Conservation (phyloP, 2,797 vertebrate species). For the Gouania willdenowi region DNA sequence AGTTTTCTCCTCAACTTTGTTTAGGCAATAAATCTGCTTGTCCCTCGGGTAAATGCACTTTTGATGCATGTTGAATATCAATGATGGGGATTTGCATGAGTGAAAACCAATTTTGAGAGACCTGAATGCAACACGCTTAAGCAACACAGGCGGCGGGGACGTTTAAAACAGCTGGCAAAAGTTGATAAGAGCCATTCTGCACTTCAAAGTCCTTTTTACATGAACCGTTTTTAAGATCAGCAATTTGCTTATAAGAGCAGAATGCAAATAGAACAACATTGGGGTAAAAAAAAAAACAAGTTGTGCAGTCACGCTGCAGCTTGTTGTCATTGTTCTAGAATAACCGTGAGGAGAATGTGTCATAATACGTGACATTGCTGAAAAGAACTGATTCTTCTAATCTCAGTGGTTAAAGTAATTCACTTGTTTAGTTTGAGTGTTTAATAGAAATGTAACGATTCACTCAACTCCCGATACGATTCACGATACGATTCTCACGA, state of each 20-base stretch:
- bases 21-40: conserved; percentile 36
- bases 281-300: conserved; percentile 45
- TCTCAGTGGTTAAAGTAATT: conserved; percentile 27
- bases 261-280: conserved; percentile 49
- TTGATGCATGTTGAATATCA: conserved; percentile 46
- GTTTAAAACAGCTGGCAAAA: conserved; percentile 62
- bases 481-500: no score
- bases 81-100: conserved; percentile 55
- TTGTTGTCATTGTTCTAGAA: conserved; percentile 53
- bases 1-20: conserved; percentile 38
- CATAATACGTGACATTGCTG: conserved; percentile 13
- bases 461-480: no score
- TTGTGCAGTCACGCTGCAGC: conserved; percentile 33
- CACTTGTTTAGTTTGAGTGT: conserved; percentile 56
- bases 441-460: no score
- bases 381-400: conserved; percentile 37
- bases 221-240: conserved; percentile 52
- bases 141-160: conserved; percentile 2
- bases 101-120: conserved; percentile 40
- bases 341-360: conserved; percentile 28
- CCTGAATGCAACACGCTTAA: conserved; percentile 25
- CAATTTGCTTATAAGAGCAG: conserved; percentile 46
- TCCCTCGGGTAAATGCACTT: conserved; percentile 41
- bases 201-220: conserved; percentile 60
- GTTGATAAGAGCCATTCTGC: conserved; percentile 68